A percentile compares a stretch with the other conserved stretches of the same genome.
Evolutionary conservation across 2,888 invertebrate genomes (phyloP).

Genomic region (Lepeophtheirus nordmannii): DNA sequence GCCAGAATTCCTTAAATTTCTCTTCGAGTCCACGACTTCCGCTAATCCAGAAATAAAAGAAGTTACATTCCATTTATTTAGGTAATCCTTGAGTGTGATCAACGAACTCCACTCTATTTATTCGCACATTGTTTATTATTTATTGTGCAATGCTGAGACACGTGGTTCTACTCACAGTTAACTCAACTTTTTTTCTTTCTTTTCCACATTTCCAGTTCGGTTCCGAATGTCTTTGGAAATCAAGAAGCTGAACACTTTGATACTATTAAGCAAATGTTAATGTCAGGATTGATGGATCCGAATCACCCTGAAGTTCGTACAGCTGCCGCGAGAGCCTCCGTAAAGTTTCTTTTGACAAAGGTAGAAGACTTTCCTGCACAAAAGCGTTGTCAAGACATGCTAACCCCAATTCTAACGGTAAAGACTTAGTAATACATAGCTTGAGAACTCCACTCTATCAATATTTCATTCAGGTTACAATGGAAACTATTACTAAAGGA

Average conservation of each 20-base stretch:
- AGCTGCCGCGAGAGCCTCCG: constrained; percentile 41
- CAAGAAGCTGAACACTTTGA: constrained; percentile 78
- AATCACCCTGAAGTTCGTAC: constrained; percentile 49
- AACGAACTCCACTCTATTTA: too few relatives aligned
- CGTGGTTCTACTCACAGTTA: background rate
- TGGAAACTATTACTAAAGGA: constrained; percentile 62
- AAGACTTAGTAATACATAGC: background rate
- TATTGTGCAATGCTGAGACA: background rate
- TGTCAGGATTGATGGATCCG: constrained; percentile 58
- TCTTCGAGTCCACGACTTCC: constrained; percentile 84
- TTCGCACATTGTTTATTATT: background rate
- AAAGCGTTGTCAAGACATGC: constrained; percentile 68
- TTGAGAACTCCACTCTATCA: background rate
- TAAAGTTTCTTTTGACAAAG: constrained; percentile 70
- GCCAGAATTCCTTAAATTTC: constrained; percentile 81
- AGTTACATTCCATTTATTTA: constrained; percentile 82
- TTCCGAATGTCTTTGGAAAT: constrained; percentile 92
- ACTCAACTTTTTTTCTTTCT: background rate
- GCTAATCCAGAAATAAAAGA: constrained; percentile 69
- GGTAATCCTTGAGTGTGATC: constrained; percentile 48
- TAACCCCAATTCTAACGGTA: constrained; percentile 44
- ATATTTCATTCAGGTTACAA: constrained; percentile 40
- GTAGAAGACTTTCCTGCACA: constrained; percentile 81
- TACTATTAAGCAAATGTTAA: constrained; percentile 85
- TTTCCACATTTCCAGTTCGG: constrained; percentile 45